Percentiles rank a stretch among this genome's conserved stretches.
Conservation (phyloP, 2,113 vertebrate genomes). For the Tenrec ecaudatus region DNA sequence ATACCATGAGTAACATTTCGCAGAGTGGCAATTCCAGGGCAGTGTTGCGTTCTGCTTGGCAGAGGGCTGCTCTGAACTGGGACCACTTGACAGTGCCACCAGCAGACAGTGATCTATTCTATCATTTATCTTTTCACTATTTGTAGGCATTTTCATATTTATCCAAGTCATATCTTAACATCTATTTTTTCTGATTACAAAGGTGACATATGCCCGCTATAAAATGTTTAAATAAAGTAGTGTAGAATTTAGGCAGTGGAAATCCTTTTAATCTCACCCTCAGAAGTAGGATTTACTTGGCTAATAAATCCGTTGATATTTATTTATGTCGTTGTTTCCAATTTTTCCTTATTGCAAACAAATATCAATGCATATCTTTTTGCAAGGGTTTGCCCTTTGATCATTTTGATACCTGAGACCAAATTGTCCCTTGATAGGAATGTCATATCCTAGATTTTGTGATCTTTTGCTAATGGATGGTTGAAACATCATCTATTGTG, state of each 20-base stretch:
- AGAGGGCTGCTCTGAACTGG: no score
- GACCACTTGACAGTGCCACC: no score
- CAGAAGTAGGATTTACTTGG: neutral
- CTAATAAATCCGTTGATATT: neutral
- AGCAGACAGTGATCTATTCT: no score
- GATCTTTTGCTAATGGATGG: neutral
- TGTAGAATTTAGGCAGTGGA: no score
- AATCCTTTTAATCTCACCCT: neutral
- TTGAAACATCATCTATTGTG: neutral
- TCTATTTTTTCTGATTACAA: neutral
- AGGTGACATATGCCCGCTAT: neutral
- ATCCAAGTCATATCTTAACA: neutral
- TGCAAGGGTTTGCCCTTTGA: neutral
- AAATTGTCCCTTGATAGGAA: neutral
- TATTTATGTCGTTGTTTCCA: neutral
- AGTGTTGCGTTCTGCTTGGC: neutral
- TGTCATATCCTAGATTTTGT: neutral
- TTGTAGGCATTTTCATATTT: neutral
- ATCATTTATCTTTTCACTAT: neutral
- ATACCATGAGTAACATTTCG: neutral
- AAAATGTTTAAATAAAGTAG: neutral
- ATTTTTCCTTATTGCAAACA: slow-evolving; percentile 45
- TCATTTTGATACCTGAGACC: neutral
- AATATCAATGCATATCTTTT: neutral
- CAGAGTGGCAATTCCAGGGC: neutral